These are phyloP conservation scores for Trimorus sp. DNA, from an alignment of 2,888 invertebrate genomes.

Conservation along the genomic window DNA sequence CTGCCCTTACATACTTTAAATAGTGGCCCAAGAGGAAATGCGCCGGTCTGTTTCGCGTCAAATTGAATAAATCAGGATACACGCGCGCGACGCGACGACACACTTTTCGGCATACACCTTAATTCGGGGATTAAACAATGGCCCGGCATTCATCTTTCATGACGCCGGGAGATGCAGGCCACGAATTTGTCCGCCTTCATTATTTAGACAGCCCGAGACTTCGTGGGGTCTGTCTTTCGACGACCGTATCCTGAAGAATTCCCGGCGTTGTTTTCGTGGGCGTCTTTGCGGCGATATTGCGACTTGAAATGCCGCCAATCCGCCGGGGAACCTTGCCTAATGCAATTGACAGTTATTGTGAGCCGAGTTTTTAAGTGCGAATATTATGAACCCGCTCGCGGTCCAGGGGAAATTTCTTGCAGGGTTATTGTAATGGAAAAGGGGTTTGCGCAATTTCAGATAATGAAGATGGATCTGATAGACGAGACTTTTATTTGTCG, in stretches of 20 bases:
- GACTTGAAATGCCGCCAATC: too few species aligned
- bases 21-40: constrained; percentile 23
- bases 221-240: constrained; percentile 1
- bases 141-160: constrained; percentile 31
- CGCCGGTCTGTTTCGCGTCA: constrained; percentile 29
- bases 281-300: too few species aligned
- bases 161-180: constrained; percentile 16
- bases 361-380: too few species aligned
- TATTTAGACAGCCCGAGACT: constrained; percentile 12
- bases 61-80: constrained; percentile 50
- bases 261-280: too few species aligned
- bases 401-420: too few species aligned
- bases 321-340: too few species aligned
- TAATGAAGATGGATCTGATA: too few species aligned
- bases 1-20: constrained; percentile 55
- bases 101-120: constrained; percentile 37
- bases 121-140: constrained; percentile 41
- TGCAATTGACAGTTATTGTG: too few species aligned
- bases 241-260: neutral
- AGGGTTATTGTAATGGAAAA: too few species aligned
- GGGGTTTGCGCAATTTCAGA: too few species aligned
- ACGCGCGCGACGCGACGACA: constrained; percentile 28
- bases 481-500: too few species aligned
- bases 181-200: constrained; percentile 20
- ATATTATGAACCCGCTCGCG: too few species aligned